Conservation (phyloP, 2,113 vertebrate genomes). For the Lepidothrix coronata region DNA sequence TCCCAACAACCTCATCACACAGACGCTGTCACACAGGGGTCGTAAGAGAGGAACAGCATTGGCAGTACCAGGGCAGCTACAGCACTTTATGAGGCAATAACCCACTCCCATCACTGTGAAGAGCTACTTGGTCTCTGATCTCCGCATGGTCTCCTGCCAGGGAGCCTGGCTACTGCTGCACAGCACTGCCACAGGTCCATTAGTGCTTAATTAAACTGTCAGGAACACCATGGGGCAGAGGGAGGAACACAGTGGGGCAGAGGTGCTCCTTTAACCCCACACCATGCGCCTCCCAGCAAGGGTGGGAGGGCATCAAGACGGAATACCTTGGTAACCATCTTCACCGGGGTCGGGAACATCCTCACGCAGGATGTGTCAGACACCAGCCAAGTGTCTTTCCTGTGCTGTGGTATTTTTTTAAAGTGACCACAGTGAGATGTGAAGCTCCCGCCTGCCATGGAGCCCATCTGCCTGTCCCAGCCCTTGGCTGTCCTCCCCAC, state of each 20-base stretch:
- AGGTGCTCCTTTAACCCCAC: background rate
- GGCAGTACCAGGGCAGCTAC: background rate
- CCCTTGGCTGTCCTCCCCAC: background rate
- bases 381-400: background rate
- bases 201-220: background rate
- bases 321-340: background rate
- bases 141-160: background rate
- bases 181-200: accelerated
- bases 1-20: background rate
- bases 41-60: background rate
- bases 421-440: background rate
- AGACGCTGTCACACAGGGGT: accelerated
- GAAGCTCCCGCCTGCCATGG: accelerated
- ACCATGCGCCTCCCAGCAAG: background rate
- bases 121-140: slow-evolving; percentile 32
- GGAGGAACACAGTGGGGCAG: background rate
- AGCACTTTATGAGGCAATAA: background rate
- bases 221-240: background rate
- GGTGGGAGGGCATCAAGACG: background rate
- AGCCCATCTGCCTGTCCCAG: background rate
- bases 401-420: background rate
- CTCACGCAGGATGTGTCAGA: accelerated
- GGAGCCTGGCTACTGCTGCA: background rate
- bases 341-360: accelerated
- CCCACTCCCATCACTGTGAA: accelerated